Base-by-base conservation (phyloP, 35 echinoderm and acorn worm species). In the Diadema setosum region DNA sequence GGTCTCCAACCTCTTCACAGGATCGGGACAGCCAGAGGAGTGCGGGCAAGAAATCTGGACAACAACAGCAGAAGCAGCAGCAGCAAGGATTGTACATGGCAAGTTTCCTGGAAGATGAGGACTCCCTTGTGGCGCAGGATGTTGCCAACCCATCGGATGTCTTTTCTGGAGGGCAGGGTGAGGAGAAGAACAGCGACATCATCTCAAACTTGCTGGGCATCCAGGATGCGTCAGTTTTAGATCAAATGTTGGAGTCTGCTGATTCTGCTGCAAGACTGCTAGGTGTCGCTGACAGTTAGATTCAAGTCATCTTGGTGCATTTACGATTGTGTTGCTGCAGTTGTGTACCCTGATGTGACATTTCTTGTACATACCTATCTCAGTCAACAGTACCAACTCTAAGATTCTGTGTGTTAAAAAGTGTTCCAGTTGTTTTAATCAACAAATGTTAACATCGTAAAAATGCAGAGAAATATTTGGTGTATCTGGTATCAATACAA, bases 191-290 rank as follows among this genome's bases (percentile, higher is more conserved):
- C 60, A 87, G 82, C 16, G 96, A 99, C 59, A 94, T 95, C 48
- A 99, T 99, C 29, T 82, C 91, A 75, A 91, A 99, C 65, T 78
- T 99, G 5, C 45, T 99, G n/a, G 96, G 96, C 5, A 94, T 98
- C 65, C 88, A 91, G 36, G 96, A 98, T 56, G 91, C 96, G 0
- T 98, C 96, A 0, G 90, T 93, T 12, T 84, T 98, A 30, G 96
- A 98, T 92, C 89, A 99, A 84, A 89, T 99, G 89, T 58, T 95
- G 46, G 96, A 98, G 43, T 95, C 96, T 65, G 82, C 86, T 2
- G 96, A 99, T 58, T 98, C 92, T 60, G 96, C 93, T 90, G 93
- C 96, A 21, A 92, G 94, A 37, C 86, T 95, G n/a, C 55, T 99
- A 12, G 92, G 96, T 32, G 96, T 98, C 30, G 15, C 63, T 3